Evolutionary conservation across 2,888 invertebrate genomes (phyloP), one percentile per base, ranked within the genome.

Genomic region (Dynastes hyllus): DNA sequence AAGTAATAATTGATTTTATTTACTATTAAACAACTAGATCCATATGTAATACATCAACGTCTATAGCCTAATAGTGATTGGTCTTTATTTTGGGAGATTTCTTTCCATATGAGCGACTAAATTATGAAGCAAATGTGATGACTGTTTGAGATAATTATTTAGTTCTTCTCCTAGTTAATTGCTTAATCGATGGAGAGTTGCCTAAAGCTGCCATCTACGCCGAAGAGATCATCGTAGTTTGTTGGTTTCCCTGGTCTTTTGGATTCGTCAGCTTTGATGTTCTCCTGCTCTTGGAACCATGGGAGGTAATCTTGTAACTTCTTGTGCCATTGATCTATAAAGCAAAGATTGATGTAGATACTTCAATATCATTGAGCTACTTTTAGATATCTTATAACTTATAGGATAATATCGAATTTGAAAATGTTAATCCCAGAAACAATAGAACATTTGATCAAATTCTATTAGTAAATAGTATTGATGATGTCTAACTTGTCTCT

Each of bases 131-230:
- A 32, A 61, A 61, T 13, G 63, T 63, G 63, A 63, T 29, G 29
- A 22, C 16, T 8, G n/a, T 63, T 63, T 63, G 11, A 22, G 32
- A 13, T n/a, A 16, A 53, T 53, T 51, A 51, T 51, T 13, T 53
- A 53, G 13, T 53, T 53, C 13, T 53, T 53, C n/a, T 1, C 1
- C 55, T 58, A 58, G 6, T 5, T 16, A 2, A 29, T 32, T 63
- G 11, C 83, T 90, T 91, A 96, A 90, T 96, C 96, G 85, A 97
- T 96, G 84, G 93, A 92, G 79, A 97, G 90, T 88, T 96, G 95
- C 85, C 96, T 93, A 91, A 96, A 96, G 69, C 96, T 95, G 58
- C 96, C 96, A 85, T 96, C 96, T 85, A 96, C 92, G n/a, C 96
- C 96, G 85, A 97, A 96, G 2, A 96, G 91, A 85, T 96, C 96